These are phyloP conservation scores for Lasioglossum morio DNA, from an alignment of 2,888 invertebrate species.

Conservation along the genomic window DNA sequence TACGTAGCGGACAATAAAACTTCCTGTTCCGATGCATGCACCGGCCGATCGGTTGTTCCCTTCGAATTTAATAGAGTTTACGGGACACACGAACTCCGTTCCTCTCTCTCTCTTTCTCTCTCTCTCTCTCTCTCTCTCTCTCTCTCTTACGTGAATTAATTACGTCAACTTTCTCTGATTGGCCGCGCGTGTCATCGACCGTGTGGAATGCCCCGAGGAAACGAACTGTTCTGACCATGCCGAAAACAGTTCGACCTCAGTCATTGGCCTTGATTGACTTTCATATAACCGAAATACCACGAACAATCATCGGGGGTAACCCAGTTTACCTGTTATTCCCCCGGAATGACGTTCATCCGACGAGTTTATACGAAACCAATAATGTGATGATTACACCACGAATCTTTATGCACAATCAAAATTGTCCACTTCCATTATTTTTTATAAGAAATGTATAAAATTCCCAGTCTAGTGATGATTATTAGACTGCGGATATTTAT, in stretches of 20 bases:
- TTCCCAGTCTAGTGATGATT: no score
- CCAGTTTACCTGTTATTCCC: not conserved
- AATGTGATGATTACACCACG: not conserved
- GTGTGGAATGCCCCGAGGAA: not conserved
- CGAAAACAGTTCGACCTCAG: not conserved
- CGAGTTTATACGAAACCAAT: not conserved
- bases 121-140: not conserved
- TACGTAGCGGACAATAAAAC: constrained; percentile 58
- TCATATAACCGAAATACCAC: not conserved
- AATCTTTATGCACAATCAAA: no score
- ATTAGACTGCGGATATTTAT: no score
- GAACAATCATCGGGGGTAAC: not conserved
- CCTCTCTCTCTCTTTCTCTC: not conserved
- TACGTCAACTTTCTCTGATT: constrained; percentile 21
- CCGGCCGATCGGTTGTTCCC: constrained; percentile 30
- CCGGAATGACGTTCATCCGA: not conserved
- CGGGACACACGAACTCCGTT: not conserved
- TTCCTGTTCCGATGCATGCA: constrained; percentile 48
- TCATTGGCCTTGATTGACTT: constrained; percentile 18
- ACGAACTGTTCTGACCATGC: not conserved
- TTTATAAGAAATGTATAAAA: no score
- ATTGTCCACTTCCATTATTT: no score
- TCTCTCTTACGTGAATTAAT: constrained; percentile 15
- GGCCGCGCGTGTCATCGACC: not conserved
- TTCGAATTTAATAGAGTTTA: constrained; percentile 31